Percentiles rank a stretch among this genome's conserved stretches.
These are phyloP conservation scores for Peromyscus californicus DNA, from an alignment of 2,113 vertebrate species.

Conservation along the genomic window DNA sequence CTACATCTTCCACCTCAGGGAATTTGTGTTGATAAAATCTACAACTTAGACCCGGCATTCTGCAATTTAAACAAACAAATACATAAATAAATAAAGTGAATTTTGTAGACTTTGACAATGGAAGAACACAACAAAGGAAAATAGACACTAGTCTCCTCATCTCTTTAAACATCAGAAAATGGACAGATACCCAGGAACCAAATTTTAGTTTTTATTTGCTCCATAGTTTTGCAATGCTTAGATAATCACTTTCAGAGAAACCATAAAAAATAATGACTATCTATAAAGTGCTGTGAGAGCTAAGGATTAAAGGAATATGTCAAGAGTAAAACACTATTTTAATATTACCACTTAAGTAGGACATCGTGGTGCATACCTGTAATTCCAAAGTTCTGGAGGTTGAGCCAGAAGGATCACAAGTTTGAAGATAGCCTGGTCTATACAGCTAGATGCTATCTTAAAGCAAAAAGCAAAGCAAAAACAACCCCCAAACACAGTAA, in stretches of 20 bases:
- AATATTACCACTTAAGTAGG: conserved; percentile 43
- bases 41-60: conserved; percentile 98
- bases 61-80: conserved; percentile 84
- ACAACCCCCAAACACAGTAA: background rate
- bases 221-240: conserved; percentile 52
- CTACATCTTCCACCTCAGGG: conserved; percentile 98
- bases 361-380: background rate
- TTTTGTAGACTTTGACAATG: background rate
- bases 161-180: conserved; percentile 59
- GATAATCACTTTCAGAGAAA: conserved; percentile 61
- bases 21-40: conserved; percentile 99
- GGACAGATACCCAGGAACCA: conserved; percentile 5
- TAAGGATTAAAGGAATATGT: conserved; percentile 73
- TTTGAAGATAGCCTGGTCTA: background rate
- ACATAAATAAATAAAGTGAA: background rate
- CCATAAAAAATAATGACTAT: conserved; percentile 76
- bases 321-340: conserved; percentile 66
- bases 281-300: conserved; percentile 65
- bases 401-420: background rate
- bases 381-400: background rate
- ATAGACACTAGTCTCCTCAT: background rate
- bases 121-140: conserved; percentile 9
- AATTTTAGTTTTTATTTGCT: conserved; percentile 72
- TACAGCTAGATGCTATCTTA: background rate
- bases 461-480: background rate